A percentile compares a stretch with the other conserved stretches of the same genome.
phyloP scores from a whole-genome alignment of 1,140 invertebrate genomes.

The Drosophila micromelanica region DNA sequence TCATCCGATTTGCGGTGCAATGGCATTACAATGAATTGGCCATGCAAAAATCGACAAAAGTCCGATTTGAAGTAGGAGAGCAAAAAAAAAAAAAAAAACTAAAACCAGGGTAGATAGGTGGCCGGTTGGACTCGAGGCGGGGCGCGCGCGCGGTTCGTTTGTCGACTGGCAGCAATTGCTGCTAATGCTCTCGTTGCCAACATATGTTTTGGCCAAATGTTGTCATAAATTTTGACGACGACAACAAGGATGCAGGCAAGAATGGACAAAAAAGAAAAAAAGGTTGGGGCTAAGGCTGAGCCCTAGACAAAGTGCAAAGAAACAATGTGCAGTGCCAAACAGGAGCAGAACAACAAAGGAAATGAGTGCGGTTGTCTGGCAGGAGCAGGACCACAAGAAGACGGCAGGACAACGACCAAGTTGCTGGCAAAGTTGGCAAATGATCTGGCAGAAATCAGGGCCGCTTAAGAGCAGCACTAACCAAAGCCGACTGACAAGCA shows the following conservation, averaged over 20 bases:
- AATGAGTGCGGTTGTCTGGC: conserved; percentile 63
- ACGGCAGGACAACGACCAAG: conserved; percentile 6
- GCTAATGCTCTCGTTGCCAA: conserved; percentile 75
- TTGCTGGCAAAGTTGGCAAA: conserved; percentile 69
- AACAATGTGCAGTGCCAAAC: conserved; percentile 72
- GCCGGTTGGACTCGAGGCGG: background rate
- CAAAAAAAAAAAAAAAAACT: background rate
- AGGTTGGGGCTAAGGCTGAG: background rate
- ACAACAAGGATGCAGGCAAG: too few relatives aligned
- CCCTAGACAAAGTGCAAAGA: conserved; percentile 61
- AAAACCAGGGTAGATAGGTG: background rate
- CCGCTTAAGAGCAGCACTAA: conserved; percentile 61
- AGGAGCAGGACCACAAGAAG: conserved; percentile 17
- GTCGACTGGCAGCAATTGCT: conserved; percentile 52
- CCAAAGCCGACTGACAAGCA: conserved; percentile 31
- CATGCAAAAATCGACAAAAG: conserved; percentile 40
- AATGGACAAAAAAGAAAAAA: background rate
- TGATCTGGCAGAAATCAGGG: conserved; percentile 79
- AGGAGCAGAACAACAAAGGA: conserved; percentile 45
- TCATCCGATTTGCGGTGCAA: conserved; percentile 15
- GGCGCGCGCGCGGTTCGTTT: background rate
- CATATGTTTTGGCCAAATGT: conserved; percentile 81
- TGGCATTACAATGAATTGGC: conserved; percentile 22
- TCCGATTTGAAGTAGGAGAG: conserved; percentile 8
- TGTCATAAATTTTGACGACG: conserved; percentile 72